phyloP scores from a whole-genome alignment of 2,888 invertebrate genomes.

The Prosopocoilus inquinatus region DNA sequence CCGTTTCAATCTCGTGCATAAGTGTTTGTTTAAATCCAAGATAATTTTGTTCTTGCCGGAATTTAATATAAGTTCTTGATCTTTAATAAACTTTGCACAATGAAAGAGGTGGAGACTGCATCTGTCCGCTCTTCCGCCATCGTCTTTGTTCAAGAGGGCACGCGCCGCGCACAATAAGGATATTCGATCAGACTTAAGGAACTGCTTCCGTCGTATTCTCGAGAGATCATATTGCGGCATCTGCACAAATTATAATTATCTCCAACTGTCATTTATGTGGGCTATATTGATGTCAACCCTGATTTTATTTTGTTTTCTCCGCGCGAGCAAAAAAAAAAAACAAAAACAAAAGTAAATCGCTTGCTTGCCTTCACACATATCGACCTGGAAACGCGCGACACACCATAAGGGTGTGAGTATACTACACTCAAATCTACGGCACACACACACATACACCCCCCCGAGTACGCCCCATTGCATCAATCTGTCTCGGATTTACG shows the following conservation, averaged over 20 bases:
- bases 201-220: slow-evolving; percentile 33
- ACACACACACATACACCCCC: background rate
- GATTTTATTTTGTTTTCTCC: too few species aligned
- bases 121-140: slow-evolving; percentile 33
- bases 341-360: slow-evolving; percentile 6
- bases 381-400: too few species aligned
- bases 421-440: background rate
- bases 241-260: slow-evolving; percentile 26
- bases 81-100: slow-evolving; percentile 29
- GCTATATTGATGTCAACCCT: too few species aligned
- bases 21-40: slow-evolving; percentile 31
- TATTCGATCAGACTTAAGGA: slow-evolving; percentile 34
- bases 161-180: slow-evolving; percentile 33
- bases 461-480: slow-evolving; percentile 27
- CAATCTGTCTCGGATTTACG: slow-evolving; percentile 27
- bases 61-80: slow-evolving; percentile 24
- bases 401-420: background rate
- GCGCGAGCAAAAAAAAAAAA: too few species aligned
- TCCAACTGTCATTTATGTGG: slow-evolving; percentile 1
- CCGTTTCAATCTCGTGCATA: slow-evolving; percentile 22
- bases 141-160: slow-evolving; percentile 28
- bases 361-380: too few species aligned
- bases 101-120: slow-evolving; percentile 26
- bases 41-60: slow-evolving; percentile 27
- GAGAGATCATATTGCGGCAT: slow-evolving; percentile 33